Percentiles rank a stretch among this genome's conserved stretches.
phyloP scores from a whole-genome alignment of 2,113 vertebrate genomes.

The Labrus mixtus region DNA sequence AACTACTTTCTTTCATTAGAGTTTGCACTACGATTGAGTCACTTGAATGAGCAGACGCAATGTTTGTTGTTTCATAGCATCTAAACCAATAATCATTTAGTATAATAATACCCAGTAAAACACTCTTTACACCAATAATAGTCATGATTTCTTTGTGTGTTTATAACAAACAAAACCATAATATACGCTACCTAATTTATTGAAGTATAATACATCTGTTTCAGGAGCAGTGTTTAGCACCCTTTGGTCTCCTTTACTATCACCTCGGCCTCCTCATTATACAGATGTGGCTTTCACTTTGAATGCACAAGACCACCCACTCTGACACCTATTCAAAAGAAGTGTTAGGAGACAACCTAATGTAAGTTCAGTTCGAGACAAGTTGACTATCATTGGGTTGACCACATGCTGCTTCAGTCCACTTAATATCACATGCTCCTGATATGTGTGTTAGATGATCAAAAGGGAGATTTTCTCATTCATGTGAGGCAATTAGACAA shows the following conservation, averaged over 20 bases:
- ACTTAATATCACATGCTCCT: not conserved
- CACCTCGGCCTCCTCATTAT: not conserved
- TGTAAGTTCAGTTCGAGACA: not conserved
- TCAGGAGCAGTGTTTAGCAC: too few relatives aligned
- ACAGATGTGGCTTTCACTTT: not conserved
- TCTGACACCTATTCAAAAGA: not conserved
- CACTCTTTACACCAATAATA: not conserved
- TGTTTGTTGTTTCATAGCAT: not conserved
- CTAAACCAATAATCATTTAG: not conserved
- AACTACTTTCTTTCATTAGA: not conserved
- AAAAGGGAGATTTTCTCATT: slow-evolving; percentile 32
- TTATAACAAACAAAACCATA: not conserved
- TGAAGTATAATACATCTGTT: too few relatives aligned
- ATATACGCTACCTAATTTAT: not conserved
- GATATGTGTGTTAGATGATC: slow-evolving; percentile 7
- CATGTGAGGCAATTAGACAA: slow-evolving; percentile 35
- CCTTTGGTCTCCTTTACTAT: not conserved
- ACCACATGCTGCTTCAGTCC: not conserved
- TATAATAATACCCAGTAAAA: not conserved
- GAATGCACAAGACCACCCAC: not conserved
- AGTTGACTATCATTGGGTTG: not conserved
- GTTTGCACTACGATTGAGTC: not conserved
- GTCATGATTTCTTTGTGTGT: not conserved
- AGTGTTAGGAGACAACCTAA: not conserved
- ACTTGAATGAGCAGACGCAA: not conserved